A percentile compares a stretch with the other conserved stretches of the same genome.
These are phyloP conservation scores for Piprites chloris DNA, from an alignment of 2,113 vertebrate species.

Conservation along the genomic window DNA sequence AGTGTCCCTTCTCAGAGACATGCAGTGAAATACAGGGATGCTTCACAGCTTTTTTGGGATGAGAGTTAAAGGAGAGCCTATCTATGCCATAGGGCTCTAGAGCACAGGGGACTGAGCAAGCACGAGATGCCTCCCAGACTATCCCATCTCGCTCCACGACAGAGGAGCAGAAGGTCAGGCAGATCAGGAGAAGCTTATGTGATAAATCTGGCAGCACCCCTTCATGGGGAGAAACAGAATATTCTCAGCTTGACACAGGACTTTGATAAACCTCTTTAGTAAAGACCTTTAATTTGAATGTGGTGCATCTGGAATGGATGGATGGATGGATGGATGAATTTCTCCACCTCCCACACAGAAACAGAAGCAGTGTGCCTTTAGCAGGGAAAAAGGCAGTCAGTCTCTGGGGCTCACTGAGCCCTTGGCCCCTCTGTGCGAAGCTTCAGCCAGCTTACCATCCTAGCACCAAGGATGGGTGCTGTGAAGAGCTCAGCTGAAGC, in stretches of 20 bases:
- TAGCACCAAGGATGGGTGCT: background rate
- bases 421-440: background rate
- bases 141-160: accelerated
- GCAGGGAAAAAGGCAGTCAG: background rate
- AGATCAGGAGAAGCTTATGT: background rate
- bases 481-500: background rate
- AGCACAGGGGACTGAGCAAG: background rate
- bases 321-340: background rate
- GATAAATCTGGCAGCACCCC: background rate
- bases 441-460: background rate
- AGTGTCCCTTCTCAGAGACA: background rate
- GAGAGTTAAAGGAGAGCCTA: background rate
- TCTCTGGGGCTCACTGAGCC: background rate
- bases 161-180: background rate
- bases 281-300: background rate
- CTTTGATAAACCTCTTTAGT: background rate
- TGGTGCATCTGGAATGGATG: background rate
- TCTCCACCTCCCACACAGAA: background rate
- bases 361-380: background rate
- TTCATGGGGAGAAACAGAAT: background rate
- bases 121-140: background rate
- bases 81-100: background rate
- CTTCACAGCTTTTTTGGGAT: background rate
- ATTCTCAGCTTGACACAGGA: background rate
- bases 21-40: background rate